These are phyloP conservation scores for Cirrhinus molitorella DNA, from an alignment of 2,797 vertebrate species.

Conservation along the genomic window DNA sequence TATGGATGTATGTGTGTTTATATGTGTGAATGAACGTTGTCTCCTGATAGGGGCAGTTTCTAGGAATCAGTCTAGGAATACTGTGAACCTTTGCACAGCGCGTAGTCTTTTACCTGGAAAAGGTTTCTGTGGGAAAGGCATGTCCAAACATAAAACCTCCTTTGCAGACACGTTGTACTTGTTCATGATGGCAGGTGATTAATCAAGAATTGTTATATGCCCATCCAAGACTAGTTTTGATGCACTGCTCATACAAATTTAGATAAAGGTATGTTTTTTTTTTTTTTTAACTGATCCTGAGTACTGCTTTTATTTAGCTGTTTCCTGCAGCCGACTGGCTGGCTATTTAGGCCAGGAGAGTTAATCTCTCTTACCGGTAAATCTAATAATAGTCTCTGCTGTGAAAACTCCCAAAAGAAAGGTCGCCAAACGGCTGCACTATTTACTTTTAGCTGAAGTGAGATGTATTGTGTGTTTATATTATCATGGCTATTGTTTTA, in stretches of 20 bases:
- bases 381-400: conserved; percentile 50
- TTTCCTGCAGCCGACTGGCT: conserved; percentile 41
- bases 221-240: conserved; percentile 12
- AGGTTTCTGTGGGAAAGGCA: conserved; percentile 34
- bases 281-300: conserved; percentile 29
- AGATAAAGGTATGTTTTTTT: neutral
- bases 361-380: conserved; percentile 47
- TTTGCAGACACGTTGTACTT: neutral
- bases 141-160: conserved; percentile 4
- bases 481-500: neutral
- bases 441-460: neutral
- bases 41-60: conserved; percentile 36
- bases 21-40: conserved; percentile 24
- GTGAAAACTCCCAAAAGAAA: conserved; percentile 40
- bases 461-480: neutral
- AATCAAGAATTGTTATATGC: neutral
- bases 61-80: conserved; percentile 37
- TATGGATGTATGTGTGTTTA: conserved; percentile 25
- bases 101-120: conserved; percentile 49
- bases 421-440: neutral
- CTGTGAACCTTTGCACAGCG: conserved; percentile 8
- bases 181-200: neutral
- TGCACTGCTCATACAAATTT: conserved; percentile 1
- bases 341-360: conserved; percentile 53
- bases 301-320: conserved; percentile 24